A percentile compares a stretch with the other conserved stretches of the same genome.
Evolutionary conservation across 92 coral and sea anemone species (phyloP).

Genomic region (Montipora capitata): DNA sequence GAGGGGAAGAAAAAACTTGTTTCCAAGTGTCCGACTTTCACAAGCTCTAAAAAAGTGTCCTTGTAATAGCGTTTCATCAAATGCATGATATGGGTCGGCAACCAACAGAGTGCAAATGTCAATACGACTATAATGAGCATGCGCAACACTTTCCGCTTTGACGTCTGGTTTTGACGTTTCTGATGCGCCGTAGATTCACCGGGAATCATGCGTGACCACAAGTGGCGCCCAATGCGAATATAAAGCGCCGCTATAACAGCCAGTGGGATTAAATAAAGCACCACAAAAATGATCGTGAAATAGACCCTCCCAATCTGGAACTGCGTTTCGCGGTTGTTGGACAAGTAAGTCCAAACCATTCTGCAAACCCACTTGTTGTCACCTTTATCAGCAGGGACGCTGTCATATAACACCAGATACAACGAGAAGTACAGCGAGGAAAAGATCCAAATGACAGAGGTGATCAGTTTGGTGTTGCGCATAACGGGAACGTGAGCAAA

Average conservation of each 20-base stretch:
- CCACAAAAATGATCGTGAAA: constrained; percentile 75
- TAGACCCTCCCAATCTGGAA: constrained; percentile 77
- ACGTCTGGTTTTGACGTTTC: constrained; percentile 70
- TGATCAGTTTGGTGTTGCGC: constrained; percentile 88
- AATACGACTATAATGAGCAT: constrained; percentile 87
- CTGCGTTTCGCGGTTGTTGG: constrained; percentile 31
- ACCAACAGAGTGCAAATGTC: constrained; percentile 88
- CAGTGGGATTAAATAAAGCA: constrained; percentile 79
- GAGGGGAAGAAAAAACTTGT: constrained; percentile 76
- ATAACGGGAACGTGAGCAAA: constrained; percentile 82
- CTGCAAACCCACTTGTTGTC: constrained; percentile 67
- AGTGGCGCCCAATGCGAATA: constrained; percentile 79
- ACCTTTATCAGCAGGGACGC: constrained; percentile 21
- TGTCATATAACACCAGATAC: constrained; percentile 83
- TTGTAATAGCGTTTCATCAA: constrained; percentile 61
- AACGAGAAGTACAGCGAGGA: constrained; percentile 80
- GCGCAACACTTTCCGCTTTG: constrained; percentile 90
- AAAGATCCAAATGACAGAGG: constrained; percentile 81
- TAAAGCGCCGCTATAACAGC: constrained; percentile 73
- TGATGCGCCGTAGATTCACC: constrained; percentile 77
- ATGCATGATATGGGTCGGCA: constrained; percentile 88
- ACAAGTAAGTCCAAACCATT: constrained; percentile 79
- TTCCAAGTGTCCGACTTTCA: constrained; percentile 56
- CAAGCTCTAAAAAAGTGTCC: constrained; percentile 17
- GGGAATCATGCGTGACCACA: constrained; percentile 86